These are phyloP conservation scores for Cataglyphis altisquamis DNA, from an alignment of 2,888 invertebrate species.

Conservation along the genomic window DNA sequence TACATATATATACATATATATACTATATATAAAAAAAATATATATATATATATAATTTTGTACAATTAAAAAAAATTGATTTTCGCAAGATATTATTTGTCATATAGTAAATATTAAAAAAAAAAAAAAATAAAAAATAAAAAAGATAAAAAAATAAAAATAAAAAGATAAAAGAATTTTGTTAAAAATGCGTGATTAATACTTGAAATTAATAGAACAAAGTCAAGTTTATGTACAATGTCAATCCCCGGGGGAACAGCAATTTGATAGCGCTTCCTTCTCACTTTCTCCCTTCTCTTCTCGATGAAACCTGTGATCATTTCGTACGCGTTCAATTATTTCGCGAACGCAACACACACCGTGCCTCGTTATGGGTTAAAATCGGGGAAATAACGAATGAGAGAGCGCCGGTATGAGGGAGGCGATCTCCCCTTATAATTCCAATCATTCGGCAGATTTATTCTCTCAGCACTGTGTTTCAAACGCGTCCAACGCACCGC, in stretches of 20 bases:
- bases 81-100: neutral
- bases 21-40: neutral
- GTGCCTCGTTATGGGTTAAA: constrained; percentile 44
- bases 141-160: too few relatives aligned
- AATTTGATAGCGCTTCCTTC: constrained; percentile 18
- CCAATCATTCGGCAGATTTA: constrained; percentile 47
- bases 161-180: neutral
- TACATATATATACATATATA: neutral
- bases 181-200: neutral
- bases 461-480: constrained; percentile 41
- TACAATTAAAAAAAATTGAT: neutral
- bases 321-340: constrained; percentile 51
- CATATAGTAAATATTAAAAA: neutral
- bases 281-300: neutral
- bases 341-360: constrained; percentile 34
- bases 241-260: constrained; percentile 11
- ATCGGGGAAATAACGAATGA: constrained; percentile 47
- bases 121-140: neutral
- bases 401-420: neutral
- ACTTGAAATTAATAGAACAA: constrained; percentile 8
- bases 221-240: constrained; percentile 22
- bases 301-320: constrained; percentile 30
- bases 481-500: constrained; percentile 4
- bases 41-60: neutral
- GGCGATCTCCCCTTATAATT: constrained; percentile 39